phyloP scores from a whole-genome alignment of 2,113 vertebrate species.

The Callorhinus ursinus region DNA sequence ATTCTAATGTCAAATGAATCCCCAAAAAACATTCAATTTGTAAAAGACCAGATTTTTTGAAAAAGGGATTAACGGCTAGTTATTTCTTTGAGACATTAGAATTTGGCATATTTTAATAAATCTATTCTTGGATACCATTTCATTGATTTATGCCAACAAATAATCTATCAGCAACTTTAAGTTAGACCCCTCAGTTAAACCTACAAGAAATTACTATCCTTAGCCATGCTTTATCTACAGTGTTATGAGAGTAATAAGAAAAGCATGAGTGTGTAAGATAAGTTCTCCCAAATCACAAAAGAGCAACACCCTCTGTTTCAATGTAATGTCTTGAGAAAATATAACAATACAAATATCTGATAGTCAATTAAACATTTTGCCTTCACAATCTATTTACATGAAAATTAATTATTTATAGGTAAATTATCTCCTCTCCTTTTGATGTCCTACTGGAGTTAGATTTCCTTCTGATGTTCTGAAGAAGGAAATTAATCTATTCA shows the following conservation, averaged over 20 bases:
- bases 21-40: neutral
- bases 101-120: neutral
- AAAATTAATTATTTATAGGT: conserved; percentile 72
- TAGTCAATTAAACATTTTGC: conserved; percentile 59
- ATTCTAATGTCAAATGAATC: neutral
- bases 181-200: neutral
- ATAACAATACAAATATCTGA: neutral
- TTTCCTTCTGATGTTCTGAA: conserved; percentile 51
- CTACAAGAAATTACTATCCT: neutral
- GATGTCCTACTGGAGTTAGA: conserved; percentile 47
- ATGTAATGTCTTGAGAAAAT: conserved; percentile 30
- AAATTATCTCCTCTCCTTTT: conserved; percentile 29
- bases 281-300: conserved; percentile 2
- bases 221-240: neutral
- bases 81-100: neutral
- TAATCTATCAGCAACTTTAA: neutral
- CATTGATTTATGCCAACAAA: neutral
- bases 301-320: neutral
- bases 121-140: neutral
- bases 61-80: neutral
- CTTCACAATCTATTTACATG: conserved; percentile 51
- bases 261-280: neutral
- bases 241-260: neutral
- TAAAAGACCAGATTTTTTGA: neutral
- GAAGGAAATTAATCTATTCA: conserved; percentile 48